Evolutionary conservation across 2,113 vertebrate species (phyloP).

Genomic region (Melanostigma gelatinosum): DNA sequence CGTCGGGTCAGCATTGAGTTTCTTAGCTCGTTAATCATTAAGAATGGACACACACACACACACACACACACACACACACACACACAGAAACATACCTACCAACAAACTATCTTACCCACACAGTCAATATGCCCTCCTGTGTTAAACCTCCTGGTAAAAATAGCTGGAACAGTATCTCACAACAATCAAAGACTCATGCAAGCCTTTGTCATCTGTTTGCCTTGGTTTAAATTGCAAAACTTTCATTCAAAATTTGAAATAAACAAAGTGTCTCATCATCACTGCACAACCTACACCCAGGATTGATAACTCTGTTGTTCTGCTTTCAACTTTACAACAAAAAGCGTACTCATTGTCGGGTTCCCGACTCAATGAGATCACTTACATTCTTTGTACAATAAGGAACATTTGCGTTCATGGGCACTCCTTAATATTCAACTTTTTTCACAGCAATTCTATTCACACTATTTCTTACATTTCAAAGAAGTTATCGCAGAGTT

Average conservation of each 20-base stretch:
- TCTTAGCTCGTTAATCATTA: constrained; percentile 78
- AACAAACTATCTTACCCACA: background rate
- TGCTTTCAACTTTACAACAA: constrained; percentile 5
- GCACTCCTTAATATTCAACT: background rate
- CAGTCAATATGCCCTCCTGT: background rate
- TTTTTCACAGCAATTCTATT: background rate
- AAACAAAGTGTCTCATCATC: constrained; percentile 13
- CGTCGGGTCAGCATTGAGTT: constrained; percentile 65
- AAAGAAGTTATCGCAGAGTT: background rate
- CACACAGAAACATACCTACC: background rate
- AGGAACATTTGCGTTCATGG: background rate
- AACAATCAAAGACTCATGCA: background rate
- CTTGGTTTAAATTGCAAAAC: constrained; percentile 4
- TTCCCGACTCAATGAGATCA: background rate
- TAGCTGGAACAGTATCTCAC: background rate
- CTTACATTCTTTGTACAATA: constrained; percentile 4
- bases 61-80: constrained; percentile 4
- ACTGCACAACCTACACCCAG: constrained; percentile 2
- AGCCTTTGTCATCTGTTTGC: constrained; percentile 3
- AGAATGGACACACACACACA: constrained; percentile 38
- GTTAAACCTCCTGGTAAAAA: constrained; percentile 4
- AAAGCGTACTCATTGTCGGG: background rate
- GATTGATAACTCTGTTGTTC: background rate
- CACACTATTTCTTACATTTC: background rate
- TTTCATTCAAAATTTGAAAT: constrained; percentile 13